Evolutionary conservation across 2,888 invertebrate genomes (phyloP).

Genomic region (Caenorhabditis imperialis): DNA sequence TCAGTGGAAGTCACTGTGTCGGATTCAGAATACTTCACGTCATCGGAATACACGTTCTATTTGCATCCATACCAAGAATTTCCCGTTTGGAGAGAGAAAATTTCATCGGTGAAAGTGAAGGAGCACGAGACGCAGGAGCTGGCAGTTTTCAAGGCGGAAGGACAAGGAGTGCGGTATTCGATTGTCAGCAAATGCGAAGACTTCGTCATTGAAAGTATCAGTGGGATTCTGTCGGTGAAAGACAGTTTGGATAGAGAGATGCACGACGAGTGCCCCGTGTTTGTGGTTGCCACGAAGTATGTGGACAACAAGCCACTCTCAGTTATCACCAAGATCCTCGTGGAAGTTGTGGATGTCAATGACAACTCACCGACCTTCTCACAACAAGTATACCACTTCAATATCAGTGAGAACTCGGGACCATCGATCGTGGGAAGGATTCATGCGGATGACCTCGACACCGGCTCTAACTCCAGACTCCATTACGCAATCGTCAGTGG

Average conservation of each 20-base stretch:
- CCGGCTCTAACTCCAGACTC: constrained; percentile 7
- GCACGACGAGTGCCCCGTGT: constrained; percentile 49
- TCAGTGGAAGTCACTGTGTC: constrained; percentile 15
- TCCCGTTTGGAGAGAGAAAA: constrained; percentile 25
- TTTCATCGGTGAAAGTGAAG: constrained; percentile 16
- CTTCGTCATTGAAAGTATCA: constrained; percentile 29
- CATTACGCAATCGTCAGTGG: constrained; percentile 81
- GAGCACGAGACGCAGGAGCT: constrained; percentile 34
- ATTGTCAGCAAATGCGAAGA: constrained; percentile 26
- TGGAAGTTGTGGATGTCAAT: constrained; percentile 85
- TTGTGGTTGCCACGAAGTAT: constrained; percentile 44
- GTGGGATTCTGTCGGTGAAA: constrained; percentile 34
- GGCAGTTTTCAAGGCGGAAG: constrained; percentile 35
- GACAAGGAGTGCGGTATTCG: constrained; percentile 28
- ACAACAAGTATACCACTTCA: constrained; percentile 44
- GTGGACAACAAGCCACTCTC: constrained; percentile 51
- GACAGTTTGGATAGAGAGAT: too few relatives aligned
- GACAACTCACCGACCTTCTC: constrained; percentile 93
- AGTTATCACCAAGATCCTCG: constrained; percentile 40
- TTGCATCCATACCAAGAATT: constrained; percentile 7
- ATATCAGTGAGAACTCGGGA: constrained; percentile 60
- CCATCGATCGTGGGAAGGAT: constrained; percentile 81
- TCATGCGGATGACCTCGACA: constrained; percentile 87
- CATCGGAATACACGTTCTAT: constrained; percentile 28
- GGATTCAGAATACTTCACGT: constrained; percentile 24